phyloP scores from a whole-genome alignment of 1,140 invertebrate species.

The Callitettix versicolor region DNA sequence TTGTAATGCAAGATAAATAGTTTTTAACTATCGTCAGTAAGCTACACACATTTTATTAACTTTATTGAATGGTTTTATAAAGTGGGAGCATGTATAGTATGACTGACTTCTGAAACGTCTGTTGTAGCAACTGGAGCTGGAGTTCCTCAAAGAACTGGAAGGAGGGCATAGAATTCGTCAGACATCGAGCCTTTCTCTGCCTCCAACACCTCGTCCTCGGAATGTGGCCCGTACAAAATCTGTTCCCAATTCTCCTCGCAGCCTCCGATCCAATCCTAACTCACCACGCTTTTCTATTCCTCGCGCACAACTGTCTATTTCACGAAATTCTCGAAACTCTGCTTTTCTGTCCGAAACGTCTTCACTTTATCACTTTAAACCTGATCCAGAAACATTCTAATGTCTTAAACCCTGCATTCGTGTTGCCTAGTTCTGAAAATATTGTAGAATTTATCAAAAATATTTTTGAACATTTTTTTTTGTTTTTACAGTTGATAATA shows the following conservation, averaged over 20 bases:
- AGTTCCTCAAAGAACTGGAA: not conserved
- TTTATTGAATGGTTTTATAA: no score
- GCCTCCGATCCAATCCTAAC: conserved; percentile 33
- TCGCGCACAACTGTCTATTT: not conserved
- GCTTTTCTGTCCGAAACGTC: not conserved
- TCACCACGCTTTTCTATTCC: conserved; percentile 25
- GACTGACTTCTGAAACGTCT: no score
- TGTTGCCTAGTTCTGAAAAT: not conserved
- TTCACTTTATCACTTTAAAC: not conserved
- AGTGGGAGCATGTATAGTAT: no score
- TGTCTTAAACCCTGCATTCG: not conserved
- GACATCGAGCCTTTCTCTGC: conserved; percentile 40
- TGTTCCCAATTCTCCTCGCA: conserved; percentile 24
- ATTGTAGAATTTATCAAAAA: not conserved
- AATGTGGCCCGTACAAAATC: conserved; percentile 23
- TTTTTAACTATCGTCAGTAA: no score
- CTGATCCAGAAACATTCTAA: not conserved
- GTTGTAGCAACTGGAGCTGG: conserved; percentile 12
- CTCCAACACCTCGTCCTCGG: conserved; percentile 33
- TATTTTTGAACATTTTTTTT: not conserved
- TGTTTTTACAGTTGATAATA: no score
- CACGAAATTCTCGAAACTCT: not conserved
- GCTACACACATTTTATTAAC: no score
- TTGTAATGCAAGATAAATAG: no score
- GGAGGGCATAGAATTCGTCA: not conserved